Percentiles rank a stretch among this genome's conserved stretches.
phyloP scores from a whole-genome alignment of 2,113 vertebrate genomes.

The Podiceps cristatus region DNA sequence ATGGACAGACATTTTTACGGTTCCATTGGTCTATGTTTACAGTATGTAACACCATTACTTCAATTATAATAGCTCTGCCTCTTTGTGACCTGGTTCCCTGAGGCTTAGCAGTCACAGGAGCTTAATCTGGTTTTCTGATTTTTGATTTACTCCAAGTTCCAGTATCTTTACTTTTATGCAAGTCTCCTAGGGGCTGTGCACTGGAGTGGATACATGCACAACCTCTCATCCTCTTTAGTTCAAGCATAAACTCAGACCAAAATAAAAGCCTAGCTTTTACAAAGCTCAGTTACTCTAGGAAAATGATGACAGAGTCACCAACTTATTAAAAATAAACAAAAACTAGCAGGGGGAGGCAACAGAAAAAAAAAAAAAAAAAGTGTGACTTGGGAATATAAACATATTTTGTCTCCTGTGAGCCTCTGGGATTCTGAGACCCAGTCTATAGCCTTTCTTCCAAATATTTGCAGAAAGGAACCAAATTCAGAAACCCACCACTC shows the following conservation, averaged over 20 bases:
- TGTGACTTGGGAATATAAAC: background rate
- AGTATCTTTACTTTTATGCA: conserved; percentile 50
- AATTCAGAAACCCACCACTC: background rate
- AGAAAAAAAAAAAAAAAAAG: background rate
- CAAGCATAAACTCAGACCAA: conserved; percentile 30
- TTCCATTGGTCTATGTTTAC: background rate
- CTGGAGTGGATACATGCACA: conserved; percentile 41
- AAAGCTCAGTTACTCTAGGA: background rate
- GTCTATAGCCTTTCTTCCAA: background rate
- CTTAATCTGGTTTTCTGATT: conserved; percentile 64
- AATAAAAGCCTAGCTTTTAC: conserved; percentile 7
- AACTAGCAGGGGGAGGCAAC: background rate
- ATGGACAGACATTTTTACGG: background rate
- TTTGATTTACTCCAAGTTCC: conserved; percentile 52
- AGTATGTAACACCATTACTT: background rate
- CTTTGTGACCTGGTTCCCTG: conserved; percentile 13
- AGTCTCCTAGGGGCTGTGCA: conserved; percentile 63
- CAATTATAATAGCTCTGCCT: conserved; percentile 27
- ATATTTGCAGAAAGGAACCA: background rate
- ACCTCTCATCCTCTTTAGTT: background rate
- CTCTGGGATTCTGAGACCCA: background rate
- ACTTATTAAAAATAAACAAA: background rate
- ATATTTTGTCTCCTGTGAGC: background rate
- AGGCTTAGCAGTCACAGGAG: conserved; percentile 30
- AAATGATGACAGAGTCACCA: background rate